phyloP scores from a whole-genome alignment of 2,113 vertebrate species.

The Plecturocebus donacophilus region DNA sequence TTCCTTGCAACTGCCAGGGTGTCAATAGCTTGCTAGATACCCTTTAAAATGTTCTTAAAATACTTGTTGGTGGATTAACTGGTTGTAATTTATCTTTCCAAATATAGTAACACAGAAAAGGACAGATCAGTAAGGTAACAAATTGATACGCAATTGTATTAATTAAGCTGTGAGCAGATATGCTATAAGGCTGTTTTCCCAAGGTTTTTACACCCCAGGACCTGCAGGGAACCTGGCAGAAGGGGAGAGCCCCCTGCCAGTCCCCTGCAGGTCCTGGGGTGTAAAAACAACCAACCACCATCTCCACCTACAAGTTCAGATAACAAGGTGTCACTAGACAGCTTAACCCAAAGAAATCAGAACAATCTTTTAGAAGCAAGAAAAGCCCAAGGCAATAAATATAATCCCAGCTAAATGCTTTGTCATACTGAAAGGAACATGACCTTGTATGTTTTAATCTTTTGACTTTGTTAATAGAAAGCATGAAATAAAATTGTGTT shows the following conservation, averaged over 20 bases:
- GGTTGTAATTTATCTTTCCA: neutral
- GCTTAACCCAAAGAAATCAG: neutral
- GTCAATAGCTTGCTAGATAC: neutral
- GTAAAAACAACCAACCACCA: neutral
- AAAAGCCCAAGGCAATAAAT: neutral
- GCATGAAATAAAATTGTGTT: conserved; percentile 63
- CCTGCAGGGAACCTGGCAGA: neutral
- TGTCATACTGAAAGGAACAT: neutral
- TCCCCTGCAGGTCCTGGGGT: too few relatives aligned
- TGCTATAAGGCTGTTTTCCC: neutral
- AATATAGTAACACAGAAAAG: neutral
- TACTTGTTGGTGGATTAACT: neutral
- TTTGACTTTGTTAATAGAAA: conserved; percentile 48
- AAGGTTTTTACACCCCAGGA: neutral
- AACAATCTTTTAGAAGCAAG: neutral
- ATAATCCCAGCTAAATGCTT: neutral
- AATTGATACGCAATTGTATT: neutral
- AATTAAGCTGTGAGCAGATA: neutral
- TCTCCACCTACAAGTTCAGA: neutral
- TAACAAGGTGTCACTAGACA: neutral
- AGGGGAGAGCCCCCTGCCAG: neutral
- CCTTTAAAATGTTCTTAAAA: neutral
- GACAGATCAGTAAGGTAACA: neutral
- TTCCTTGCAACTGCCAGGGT: neutral
- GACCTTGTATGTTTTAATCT: conserved; percentile 25